Base-by-base conservation (phyloP, 2,797 vertebrate genomes). In the Acropternis orthonyx region DNA sequence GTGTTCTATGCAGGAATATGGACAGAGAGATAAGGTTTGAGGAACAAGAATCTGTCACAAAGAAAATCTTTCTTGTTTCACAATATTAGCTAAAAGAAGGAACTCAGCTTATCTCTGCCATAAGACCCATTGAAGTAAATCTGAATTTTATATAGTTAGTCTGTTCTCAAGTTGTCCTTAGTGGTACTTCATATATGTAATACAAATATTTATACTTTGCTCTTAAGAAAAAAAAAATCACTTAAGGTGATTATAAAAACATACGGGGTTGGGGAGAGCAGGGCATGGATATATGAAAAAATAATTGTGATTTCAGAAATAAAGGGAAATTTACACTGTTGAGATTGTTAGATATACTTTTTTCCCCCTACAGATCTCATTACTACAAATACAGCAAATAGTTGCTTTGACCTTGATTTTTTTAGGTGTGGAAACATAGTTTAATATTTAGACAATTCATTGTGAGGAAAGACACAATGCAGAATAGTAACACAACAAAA, bases 221-320 rank as follows among this genome's bases (percentile, higher is more conserved):
- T 82, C 13, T 82, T 30, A 71, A 55, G 27, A 58, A 58, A 72
- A 4, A 3, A 4, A 3, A 2, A 4, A 30, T 83, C n/a, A 67
- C 7, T 41, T 55, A 67, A 59, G 20, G 20, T 54, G 12, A 87
- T 32, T 88, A 75, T 24, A 84, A 81, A 88, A 75, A 4, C 18
- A 49, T 26, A 13, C 46, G 24, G 8, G 4, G 8, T 3, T 56
- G 10, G 4, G 26, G 17, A 13, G 2, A 10, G 6, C 5, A 24
- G 19, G 12, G 12, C n/a, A 77, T 10, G 6, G 3, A 44, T 73
- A 12, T 43, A 74, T 19, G 14, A 86, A 81, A 81, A 49, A 37
- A 59, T 14, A 71, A n/a, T 3, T 55, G 12, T 2, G 4, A 43
- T 72, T 89, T 84, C 30, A 84, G 46, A 92, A 94, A 71, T 48